A percentile compares a stretch with the other conserved stretches of the same genome.
phyloP scores from a whole-genome alignment of 1,140 invertebrate genomes.

The Pemphigus obesinymphae region DNA sequence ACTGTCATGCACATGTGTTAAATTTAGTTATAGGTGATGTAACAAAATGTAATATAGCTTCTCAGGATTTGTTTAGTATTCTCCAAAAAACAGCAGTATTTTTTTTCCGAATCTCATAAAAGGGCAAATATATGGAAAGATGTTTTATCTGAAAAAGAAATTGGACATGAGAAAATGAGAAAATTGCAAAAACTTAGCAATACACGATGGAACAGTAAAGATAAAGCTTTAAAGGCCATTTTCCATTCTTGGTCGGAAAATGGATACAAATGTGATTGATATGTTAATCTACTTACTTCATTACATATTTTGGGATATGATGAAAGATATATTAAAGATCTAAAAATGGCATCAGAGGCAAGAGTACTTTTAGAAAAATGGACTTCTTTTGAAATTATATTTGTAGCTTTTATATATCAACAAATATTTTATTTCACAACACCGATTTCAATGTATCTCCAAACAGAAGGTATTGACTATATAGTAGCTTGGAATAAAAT shows the following conservation, averaged over 20 bases:
- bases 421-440: background rate
- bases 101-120: background rate
- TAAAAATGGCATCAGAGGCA: background rate
- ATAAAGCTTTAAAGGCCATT: background rate
- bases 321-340: background rate
- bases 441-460: background rate
- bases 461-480: background rate
- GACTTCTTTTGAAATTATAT: background rate
- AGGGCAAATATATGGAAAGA: background rate
- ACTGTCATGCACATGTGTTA: background rate
- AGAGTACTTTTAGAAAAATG: background rate
- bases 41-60: background rate
- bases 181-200: background rate
- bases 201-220: background rate
- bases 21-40: background rate
- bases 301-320: background rate
- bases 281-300: background rate
- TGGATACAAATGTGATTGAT: background rate
- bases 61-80: background rate
- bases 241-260: background rate
- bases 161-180: background rate
- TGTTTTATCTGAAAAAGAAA: background rate
- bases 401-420: background rate
- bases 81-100: background rate
- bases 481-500: background rate